Evolutionary conservation across 1,140 invertebrate genomes (phyloP), one percentile per base, ranked within the genome.

Genomic region (Pentalonia nigronervosa): DNA sequence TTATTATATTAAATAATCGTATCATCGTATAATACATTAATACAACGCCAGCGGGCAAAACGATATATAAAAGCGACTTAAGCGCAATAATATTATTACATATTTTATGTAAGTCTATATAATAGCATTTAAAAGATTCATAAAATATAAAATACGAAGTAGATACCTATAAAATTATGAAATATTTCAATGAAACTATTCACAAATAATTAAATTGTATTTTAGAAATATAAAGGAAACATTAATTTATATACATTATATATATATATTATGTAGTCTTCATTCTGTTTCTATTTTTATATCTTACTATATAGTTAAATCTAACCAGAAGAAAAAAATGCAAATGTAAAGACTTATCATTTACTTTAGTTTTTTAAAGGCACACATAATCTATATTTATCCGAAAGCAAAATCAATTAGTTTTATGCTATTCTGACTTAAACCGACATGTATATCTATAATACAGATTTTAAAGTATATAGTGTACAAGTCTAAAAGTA

Each of bases 1-100:
- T 67, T n/a, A 76, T 67, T 67, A n/a, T 67, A 67, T 76, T 76
- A 76, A 76, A 76, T 76, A 76, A 76, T 76, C 30, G 60, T 76
- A 76, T 76, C 60, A 76, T 76, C n/a, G n/a, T n/a, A 11, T 11
- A 1, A 11, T 60, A 60, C 9, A 9, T 7, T 23, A 53, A 20
- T 53, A 4, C 11, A 76, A 76, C 14, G 60, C 60, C 30, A 76
- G n/a, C n/a, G 60, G 60, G n/a, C 60, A 76, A 76, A 76, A 76
- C 60, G 30, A n/a, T n/a, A 30, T 76, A 17, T 17, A 76, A 76
- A 76, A 76, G 11, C 60, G 60, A 76, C 60, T n/a, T n/a, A 7
- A 76, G n/a, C n/a, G 21, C 60, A 76, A 76, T 67, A 67, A 67
- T 76, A 76, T 76, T 17, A 76, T 76, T 76, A 76, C 60, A 76